Base-by-base conservation (phyloP, 2,113 vertebrate species). In the Sylvietta virens region DNA sequence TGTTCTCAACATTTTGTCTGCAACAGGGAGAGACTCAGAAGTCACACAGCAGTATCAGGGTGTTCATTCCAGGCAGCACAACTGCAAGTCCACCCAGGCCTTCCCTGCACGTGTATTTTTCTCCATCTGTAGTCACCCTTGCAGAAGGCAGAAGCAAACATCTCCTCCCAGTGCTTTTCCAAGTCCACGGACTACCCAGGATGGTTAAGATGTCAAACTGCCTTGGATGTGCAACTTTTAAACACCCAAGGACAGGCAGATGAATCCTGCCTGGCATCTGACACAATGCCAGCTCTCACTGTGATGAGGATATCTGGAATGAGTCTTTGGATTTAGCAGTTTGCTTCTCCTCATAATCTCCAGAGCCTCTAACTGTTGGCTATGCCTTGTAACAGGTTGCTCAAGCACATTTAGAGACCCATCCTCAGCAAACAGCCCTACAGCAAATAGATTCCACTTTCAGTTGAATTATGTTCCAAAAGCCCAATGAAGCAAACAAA, bases 1-100 rank as follows among this genome's bases (percentile, higher is more conserved):
- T 58, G 56, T 39, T 70, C 27, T 21, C 61, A 48, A 48, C 54
- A 50, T 64, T 65, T 56, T 42, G 86, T 5, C 42, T 60, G 60
- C 21, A 12, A 26, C 16, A n/a, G 21, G 26, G 73, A 81, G 65
- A 17, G 28, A 20, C 31, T 47, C 23, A 11, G 20, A 42, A 90
- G 58, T 40, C 54, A 61, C 54, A 37, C 8, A 42, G 62, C 42
- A 54, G 33, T 35, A 42, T 35, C 39, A 27, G 51, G 30, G 22
- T 5, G 0, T 4, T 14, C 60, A 44, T 1, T 15, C 0, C 0
- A 70, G 60, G 44, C 65, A 60, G 24, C 37, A 73, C 33, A 80
- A 77, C 44, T 24, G 23, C 22, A 31, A 88, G 20, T 18, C 21
- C 45, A 73, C 13, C 5, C 1, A 8, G 37, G 8, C 58, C 53